These are phyloP conservation scores for Hoplias malabaricus DNA, from an alignment of 2,113 vertebrate genomes.

Conservation along the genomic window DNA sequence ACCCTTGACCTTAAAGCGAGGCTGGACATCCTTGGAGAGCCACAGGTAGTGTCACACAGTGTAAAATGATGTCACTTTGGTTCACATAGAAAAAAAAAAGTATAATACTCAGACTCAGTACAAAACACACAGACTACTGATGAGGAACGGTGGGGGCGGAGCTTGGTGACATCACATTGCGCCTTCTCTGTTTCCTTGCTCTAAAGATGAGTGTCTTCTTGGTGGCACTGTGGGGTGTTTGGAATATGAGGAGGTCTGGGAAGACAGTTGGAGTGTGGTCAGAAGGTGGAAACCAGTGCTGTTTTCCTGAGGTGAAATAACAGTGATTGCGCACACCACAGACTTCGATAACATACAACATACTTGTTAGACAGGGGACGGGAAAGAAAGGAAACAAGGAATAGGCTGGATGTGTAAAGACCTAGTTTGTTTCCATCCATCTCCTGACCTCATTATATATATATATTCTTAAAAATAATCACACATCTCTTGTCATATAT, in stretches of 20 bases:
- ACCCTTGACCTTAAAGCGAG: conserved; percentile 32
- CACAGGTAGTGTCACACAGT: conserved; percentile 53
- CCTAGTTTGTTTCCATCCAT: not conserved
- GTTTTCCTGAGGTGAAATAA: no score
- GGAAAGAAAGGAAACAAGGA: not conserved
- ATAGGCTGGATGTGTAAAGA: no score
- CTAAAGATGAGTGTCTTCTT: not conserved
- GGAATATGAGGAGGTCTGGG: not conserved
- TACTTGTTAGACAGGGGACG: not conserved
- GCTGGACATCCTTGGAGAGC: conserved; percentile 34
- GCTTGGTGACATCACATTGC: not conserved
- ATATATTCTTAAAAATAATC: not conserved
- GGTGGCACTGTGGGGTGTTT: not conserved
- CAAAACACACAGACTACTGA: conserved; percentile 40
- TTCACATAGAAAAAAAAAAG: conserved; percentile 58
- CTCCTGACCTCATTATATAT: not conserved
- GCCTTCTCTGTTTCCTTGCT: not conserved
- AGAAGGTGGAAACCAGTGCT: not conserved
- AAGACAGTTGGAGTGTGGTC: not conserved
- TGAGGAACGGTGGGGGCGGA: conserved; percentile 13
- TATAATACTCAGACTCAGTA: conserved; percentile 35
- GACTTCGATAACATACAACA: not conserved
- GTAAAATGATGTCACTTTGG: conserved; percentile 57
- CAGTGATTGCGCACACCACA: no score
- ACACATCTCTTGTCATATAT: not conserved